Conservation (phyloP, 2,888 invertebrate genomes). For the Dicyrtomina minuta region DNA sequence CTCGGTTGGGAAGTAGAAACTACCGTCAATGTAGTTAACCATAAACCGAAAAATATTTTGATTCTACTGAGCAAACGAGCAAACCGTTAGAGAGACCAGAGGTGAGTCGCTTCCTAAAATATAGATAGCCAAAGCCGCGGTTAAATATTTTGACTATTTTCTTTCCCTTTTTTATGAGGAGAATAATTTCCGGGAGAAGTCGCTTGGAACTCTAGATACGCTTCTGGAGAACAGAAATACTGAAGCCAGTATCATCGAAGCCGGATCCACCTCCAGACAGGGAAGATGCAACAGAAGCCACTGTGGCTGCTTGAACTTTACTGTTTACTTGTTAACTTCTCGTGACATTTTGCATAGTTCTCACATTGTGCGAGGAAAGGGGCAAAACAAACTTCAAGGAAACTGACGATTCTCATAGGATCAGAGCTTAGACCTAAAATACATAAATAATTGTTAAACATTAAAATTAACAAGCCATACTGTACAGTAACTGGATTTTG, state of each 20-base stretch:
- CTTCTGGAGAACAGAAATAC: slow-evolving; percentile 42
- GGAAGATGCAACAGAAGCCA: slow-evolving; percentile 33
- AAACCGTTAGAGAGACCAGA: too few species aligned
- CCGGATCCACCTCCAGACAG: slow-evolving; percentile 35
- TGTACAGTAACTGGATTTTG: too few species aligned
- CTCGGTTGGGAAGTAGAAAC: too few species aligned
- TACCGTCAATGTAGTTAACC: slow-evolving; percentile 42
- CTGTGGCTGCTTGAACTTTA: slow-evolving; percentile 48
- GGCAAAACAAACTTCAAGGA: slow-evolving; percentile 40
- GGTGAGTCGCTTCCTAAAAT: slow-evolving; percentile 50
- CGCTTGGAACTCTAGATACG: slow-evolving; percentile 50
- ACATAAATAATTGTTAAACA: too few species aligned
- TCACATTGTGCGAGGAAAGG: slow-evolving; percentile 53
- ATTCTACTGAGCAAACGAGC: slow-evolving; percentile 50
- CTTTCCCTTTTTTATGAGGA: slow-evolving; percentile 51
- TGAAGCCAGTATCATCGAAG: background rate
- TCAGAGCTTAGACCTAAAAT: slow-evolving; percentile 28
- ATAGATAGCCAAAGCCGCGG: slow-evolving; percentile 48
- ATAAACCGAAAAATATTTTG: slow-evolving; percentile 47
- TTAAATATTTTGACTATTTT: slow-evolving; percentile 50
- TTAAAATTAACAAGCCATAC: too few species aligned
- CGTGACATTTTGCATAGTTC: slow-evolving; percentile 50
- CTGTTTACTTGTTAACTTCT: slow-evolving; percentile 40
- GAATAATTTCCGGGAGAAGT: slow-evolving; percentile 48
- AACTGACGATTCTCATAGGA: slow-evolving; percentile 22